Percentiles rank a stretch among this genome's conserved stretches.
These are phyloP conservation scores for Adelges cooleyi DNA, from an alignment of 1,140 invertebrate genomes.

Conservation along the genomic window DNA sequence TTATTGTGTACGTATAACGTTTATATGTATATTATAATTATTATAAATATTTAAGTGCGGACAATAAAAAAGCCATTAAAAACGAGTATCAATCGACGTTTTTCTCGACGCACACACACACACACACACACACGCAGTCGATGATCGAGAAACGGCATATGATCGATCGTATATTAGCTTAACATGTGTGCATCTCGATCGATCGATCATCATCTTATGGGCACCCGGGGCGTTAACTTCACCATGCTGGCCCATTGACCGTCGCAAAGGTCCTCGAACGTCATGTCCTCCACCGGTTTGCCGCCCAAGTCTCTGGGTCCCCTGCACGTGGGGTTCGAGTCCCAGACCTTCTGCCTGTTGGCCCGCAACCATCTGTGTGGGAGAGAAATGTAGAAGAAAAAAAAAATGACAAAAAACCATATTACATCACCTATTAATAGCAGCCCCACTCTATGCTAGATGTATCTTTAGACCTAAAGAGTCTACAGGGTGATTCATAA, in stretches of 20 bases:
- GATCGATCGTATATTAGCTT: background rate
- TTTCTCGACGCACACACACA: background rate
- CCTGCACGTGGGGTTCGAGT: constrained; percentile 58
- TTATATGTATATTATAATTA: background rate
- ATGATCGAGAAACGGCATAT: background rate
- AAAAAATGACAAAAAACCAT: too few species aligned
- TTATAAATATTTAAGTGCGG: too few species aligned
- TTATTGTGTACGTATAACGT: too few species aligned
- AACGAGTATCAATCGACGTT: too few species aligned
- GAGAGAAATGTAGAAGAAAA: too few species aligned
- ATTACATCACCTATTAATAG: too few species aligned
- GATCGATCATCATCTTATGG: constrained; percentile 36
- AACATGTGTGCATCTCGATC: background rate
- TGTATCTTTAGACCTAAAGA: too few species aligned
- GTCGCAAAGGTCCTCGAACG: constrained; percentile 67
- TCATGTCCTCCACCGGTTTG: constrained; percentile 52
- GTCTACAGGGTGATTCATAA: too few species aligned
- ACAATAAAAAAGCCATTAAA: constrained; percentile 8
- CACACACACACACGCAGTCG: background rate
- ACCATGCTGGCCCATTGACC: constrained; percentile 77
- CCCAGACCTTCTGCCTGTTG: constrained; percentile 57
- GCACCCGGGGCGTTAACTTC: constrained; percentile 54
- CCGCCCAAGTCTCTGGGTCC: constrained; percentile 62
- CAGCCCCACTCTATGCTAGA: too few species aligned
- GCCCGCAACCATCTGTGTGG: constrained; percentile 56